These are phyloP conservation scores for Nomada ferruginata DNA, from an alignment of 2,888 invertebrate genomes.

Conservation along the genomic window DNA sequence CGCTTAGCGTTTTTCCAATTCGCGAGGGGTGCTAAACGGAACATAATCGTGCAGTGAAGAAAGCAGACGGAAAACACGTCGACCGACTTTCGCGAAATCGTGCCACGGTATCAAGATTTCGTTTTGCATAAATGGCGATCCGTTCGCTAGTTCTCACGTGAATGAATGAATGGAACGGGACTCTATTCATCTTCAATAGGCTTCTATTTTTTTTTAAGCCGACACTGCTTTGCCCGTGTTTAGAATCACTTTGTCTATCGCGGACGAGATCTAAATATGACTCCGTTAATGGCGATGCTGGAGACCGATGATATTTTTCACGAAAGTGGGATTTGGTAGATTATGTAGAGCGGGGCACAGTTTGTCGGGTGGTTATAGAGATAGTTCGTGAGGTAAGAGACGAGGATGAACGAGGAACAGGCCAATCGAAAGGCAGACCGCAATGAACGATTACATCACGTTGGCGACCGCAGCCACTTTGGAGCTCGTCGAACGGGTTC, in stretches of 20 bases:
- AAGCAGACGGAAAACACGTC: constrained; percentile 41
- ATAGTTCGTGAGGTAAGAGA: constrained; percentile 8
- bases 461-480: constrained; percentile 71
- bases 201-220: constrained; percentile 26
- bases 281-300: background rate
- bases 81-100: constrained; percentile 47
- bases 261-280: background rate
- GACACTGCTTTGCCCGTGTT: constrained; percentile 20
- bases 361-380: background rate
- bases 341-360: background rate
- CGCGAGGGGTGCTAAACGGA: constrained; percentile 47
- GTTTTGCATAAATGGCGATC: constrained; percentile 43
- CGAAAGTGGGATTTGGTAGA: background rate
- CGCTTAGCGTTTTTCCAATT: constrained; percentile 38
- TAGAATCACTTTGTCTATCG: background rate
- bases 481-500: constrained; percentile 72
- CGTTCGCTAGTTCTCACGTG: constrained; percentile 39
- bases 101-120: constrained; percentile 10
- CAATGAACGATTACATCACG: constrained; percentile 68
- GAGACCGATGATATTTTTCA: background rate
- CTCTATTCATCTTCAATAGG: constrained; percentile 10
- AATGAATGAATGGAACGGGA: constrained; percentile 39
- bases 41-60: constrained; percentile 41
- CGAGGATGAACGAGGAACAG: background rate
- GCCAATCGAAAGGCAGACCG: constrained; percentile 66